Conservation (phyloP, 2,797 vertebrate genomes). For the Australoheros facetus region DNA sequence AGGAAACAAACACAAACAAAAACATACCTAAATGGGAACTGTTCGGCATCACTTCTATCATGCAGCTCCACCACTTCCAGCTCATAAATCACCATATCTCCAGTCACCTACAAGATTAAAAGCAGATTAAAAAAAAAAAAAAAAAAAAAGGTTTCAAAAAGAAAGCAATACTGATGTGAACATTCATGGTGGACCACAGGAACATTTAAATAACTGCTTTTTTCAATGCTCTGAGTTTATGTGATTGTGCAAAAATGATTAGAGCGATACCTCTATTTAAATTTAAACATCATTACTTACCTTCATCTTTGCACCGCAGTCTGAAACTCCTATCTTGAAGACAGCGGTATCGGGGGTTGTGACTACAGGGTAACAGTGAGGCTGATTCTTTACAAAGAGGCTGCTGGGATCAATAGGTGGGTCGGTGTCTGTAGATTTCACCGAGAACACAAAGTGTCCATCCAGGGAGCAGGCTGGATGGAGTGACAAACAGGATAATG, state of each 20-base stretch:
- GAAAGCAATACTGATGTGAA: background rate
- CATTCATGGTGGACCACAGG: background rate
- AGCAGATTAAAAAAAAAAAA: background rate
- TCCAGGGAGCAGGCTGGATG: conserved; percentile 75
- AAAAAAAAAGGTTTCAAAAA: background rate
- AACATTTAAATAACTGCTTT: background rate
- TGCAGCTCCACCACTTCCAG: conserved; percentile 64
- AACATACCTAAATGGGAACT: conserved; percentile 57
- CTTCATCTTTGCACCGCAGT: conserved; percentile 70
- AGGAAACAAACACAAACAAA: background rate
- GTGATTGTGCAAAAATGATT: background rate
- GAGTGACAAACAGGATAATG: background rate
- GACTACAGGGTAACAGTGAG: conserved; percentile 62
- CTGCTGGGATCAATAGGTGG: conserved; percentile 41
- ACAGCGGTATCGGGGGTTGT: conserved; percentile 58
- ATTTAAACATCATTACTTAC: conserved; percentile 30
- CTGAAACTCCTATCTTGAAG: conserved; percentile 72
- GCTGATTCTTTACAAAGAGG: conserved; percentile 65
- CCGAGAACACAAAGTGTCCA: conserved; percentile 77
- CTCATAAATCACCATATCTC: conserved; percentile 60
- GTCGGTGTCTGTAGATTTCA: conserved; percentile 52
- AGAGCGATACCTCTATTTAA: background rate
- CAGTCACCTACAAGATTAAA: conserved; percentile 41
- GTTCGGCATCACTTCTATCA: background rate
- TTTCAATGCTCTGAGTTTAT: background rate